Evolutionary conservation across 2,888 invertebrate genomes (phyloP).

Genomic region (Thysanoteuthis rhombus): DNA sequence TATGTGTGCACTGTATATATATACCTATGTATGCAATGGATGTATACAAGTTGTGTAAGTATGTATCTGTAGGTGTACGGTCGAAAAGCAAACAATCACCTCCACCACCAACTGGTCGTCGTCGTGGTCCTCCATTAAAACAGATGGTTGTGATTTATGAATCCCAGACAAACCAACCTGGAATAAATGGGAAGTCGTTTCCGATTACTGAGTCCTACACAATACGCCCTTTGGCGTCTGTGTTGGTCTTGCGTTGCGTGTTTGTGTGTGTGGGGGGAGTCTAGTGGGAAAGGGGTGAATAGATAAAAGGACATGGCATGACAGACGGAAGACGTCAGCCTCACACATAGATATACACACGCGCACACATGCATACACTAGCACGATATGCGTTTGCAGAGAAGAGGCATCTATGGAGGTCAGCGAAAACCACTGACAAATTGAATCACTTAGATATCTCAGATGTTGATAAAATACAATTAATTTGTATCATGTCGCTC

Average conservation of each 20-base stretch:
- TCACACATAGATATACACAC: neutral
- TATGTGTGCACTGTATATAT: neutral
- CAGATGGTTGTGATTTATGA: slow-evolving; percentile 12
- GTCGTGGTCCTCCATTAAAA: neutral
- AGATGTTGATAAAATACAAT: no score
- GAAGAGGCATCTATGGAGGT: no score
- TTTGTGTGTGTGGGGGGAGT: neutral
- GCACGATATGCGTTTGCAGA: no score
- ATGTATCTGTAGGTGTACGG: no score
- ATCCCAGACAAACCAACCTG: neutral
- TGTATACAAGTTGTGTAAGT: no score
- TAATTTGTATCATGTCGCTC: no score
- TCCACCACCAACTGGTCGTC: neutral
- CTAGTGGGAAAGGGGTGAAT: neutral
- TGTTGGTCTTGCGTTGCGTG: neutral
- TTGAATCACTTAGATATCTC: neutral
- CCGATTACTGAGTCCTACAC: neutral
- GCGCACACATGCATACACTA: no score
- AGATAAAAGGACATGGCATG: neutral
- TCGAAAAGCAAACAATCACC: neutral
- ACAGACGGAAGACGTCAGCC: neutral
- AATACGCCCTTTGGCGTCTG: neutral
- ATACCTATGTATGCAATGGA: no score
- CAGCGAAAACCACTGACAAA: neutral
- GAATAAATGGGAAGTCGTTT: neutral